Evolutionary conservation across 2,888 invertebrate species (phyloP).

Genomic region (Drosophila incognita): DNA sequence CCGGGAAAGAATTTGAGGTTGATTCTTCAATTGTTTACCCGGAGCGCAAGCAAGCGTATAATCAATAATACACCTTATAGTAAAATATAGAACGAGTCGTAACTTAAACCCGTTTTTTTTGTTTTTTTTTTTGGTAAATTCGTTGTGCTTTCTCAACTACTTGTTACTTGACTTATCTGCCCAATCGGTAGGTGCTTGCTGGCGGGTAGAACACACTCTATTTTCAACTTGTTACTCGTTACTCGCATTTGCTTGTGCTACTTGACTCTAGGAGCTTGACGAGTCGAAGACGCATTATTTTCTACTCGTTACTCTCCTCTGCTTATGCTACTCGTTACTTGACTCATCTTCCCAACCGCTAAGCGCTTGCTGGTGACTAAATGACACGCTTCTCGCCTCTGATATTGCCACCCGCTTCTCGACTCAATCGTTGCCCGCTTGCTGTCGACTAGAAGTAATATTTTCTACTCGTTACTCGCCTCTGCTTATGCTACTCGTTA

Average conservation of each 20-base stretch:
- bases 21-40: slow-evolving; percentile 5
- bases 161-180: slow-evolving; percentile 1
- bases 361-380: no score
- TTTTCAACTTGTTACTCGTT: background rate
- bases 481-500: no score
- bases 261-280: no score
- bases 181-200: background rate
- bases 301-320: background rate
- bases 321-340: background rate
- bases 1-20: background rate
- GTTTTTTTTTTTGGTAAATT: slow-evolving; percentile 56
- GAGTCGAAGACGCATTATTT: background rate
- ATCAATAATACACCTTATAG: background rate
- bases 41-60: slow-evolving; percentile 2
- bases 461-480: background rate
- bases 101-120: slow-evolving; percentile 9
- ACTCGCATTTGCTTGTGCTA: background rate
- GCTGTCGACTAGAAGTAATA: background rate
- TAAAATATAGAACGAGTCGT: slow-evolving; percentile 29
- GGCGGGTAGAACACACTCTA: background rate
- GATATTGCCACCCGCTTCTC: background rate
- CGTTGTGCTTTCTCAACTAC: slow-evolving; percentile 58
- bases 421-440: background rate
- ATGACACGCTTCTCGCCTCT: background rate
- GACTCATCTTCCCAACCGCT: background rate